phyloP scores from a whole-genome alignment of 2,888 invertebrate species.

The Hirudinaria manillensis region DNA sequence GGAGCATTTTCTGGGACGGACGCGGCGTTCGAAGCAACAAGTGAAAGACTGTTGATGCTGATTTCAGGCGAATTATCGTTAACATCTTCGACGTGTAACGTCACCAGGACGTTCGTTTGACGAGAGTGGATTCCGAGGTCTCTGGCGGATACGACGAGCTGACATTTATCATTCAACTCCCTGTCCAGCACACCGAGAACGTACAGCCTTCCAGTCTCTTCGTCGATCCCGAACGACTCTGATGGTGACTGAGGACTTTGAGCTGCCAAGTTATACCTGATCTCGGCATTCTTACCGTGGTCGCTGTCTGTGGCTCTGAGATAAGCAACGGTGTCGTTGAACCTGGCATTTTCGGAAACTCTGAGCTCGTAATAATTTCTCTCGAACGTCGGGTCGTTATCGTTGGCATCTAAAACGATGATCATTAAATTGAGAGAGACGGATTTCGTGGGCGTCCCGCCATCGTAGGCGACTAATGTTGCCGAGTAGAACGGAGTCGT shows the following conservation, averaged over 20 bases:
- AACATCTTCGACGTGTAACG: slow-evolving; percentile 21
- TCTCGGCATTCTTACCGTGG: slow-evolving; percentile 27
- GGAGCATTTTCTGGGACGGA: slow-evolving; percentile 33
- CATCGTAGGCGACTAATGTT: slow-evolving; percentile 24
- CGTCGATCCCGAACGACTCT: slow-evolving; percentile 7
- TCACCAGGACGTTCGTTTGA: slow-evolving; percentile 24
- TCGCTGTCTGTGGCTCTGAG: slow-evolving; percentile 47
- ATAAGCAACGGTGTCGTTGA: slow-evolving; percentile 79
- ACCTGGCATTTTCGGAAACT: slow-evolving; percentile 74
- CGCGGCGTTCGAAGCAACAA: slow-evolving; percentile 15
- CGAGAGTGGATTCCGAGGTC: slow-evolving; percentile 27
- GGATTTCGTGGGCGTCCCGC: slow-evolving; percentile 22
- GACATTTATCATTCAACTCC: slow-evolving; percentile 3
- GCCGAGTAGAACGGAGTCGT: neutral
- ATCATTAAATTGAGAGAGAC: slow-evolving; percentile 1
- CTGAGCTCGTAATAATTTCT: slow-evolving; percentile 70
- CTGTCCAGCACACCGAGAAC: neutral
- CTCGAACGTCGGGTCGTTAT: slow-evolving; percentile 76
- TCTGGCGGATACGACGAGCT: slow-evolving; percentile 26
- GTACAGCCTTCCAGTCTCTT: neutral
- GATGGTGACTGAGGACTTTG: neutral
- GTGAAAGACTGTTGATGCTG: slow-evolving; percentile 29
- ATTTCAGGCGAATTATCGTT: slow-evolving; percentile 30
- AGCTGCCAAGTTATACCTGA: slow-evolving; percentile 22
- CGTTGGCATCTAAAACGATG: slow-evolving; percentile 80